phyloP scores from a whole-genome alignment of 2,113 vertebrate species.

The Athene cunicularia region DNA sequence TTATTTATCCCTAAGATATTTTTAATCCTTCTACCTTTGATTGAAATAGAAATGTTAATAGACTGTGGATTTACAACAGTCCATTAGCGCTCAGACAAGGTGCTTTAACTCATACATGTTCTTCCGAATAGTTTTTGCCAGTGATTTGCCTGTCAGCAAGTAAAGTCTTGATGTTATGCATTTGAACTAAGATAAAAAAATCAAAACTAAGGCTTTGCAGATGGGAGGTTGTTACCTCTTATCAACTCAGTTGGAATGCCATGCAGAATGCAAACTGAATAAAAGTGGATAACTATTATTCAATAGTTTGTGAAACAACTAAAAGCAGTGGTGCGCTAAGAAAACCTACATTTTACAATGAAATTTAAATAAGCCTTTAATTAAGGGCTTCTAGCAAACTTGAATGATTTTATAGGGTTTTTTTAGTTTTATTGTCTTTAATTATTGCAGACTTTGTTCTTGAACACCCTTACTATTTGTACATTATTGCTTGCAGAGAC shows the following conservation, averaged over 20 bases:
- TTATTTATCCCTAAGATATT: not conserved
- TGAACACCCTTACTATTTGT: not conserved
- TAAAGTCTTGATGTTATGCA: not conserved
- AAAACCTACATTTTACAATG: not conserved
- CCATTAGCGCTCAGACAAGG: not conserved
- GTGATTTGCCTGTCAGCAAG: not conserved
- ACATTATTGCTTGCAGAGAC: not conserved
- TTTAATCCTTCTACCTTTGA: not conserved
- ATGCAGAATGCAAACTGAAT: not conserved
- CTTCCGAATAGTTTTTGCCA: not conserved
- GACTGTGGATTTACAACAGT: not conserved
- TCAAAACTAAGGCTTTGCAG: not conserved
- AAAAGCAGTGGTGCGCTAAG: not conserved
- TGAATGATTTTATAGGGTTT: not conserved
- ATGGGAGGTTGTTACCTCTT: not conserved
- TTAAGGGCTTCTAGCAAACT: not conserved
- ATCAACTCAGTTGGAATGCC: not conserved
- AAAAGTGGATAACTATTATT: not conserved
- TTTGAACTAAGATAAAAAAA: not conserved
- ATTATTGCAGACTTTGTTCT: not conserved
- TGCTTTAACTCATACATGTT: not conserved
- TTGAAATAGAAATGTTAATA: not conserved
- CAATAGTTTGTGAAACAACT: not conserved
- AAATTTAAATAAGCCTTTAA: not conserved
- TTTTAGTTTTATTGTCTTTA: not conserved